Conservation (phyloP, 1,140 invertebrate species). For the Drosophila mauritiana region DNA sequence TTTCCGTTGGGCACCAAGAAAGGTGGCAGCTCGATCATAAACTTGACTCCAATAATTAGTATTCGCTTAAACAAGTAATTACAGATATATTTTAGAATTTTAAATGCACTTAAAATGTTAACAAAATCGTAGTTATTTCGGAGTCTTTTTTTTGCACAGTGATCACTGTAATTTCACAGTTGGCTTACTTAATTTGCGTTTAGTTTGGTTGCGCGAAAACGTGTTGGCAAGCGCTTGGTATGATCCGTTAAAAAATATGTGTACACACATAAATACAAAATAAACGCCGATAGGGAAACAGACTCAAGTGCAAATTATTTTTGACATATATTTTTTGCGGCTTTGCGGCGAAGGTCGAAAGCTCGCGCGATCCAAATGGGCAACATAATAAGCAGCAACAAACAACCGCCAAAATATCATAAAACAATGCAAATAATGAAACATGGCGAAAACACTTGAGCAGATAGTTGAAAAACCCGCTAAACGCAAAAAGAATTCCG, state of each 20-base stretch:
- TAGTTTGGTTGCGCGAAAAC: slow-evolving; percentile 9
- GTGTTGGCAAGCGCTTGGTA: slow-evolving; percentile 26
- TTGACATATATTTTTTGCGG: slow-evolving; percentile 31
- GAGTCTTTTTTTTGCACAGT: not conserved
- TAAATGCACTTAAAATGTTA: too few species aligned
- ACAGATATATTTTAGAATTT: not conserved
- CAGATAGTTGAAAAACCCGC: slow-evolving; percentile 62
- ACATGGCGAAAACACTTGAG: slow-evolving; percentile 64
- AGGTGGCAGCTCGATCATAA: not conserved
- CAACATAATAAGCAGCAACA: slow-evolving; percentile 51
- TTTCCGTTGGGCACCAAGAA: not conserved
- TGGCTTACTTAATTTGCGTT: slow-evolving; percentile 17
- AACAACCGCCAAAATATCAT: slow-evolving; percentile 48
- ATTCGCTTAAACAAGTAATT: not conserved
- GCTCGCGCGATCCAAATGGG: slow-evolving; percentile 9
- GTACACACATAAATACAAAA: slow-evolving; percentile 1
- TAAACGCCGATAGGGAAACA: slow-evolving; percentile 15
- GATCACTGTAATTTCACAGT: slow-evolving; percentile 18
- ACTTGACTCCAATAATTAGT: not conserved
- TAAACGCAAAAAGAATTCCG: slow-evolving; percentile 27
- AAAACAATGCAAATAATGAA: slow-evolving; percentile 66
- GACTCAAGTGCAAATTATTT: slow-evolving; percentile 29
- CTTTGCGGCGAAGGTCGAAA: slow-evolving; percentile 30
- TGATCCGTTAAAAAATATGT: slow-evolving; percentile 10
- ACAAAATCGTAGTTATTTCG: not conserved